A percentile compares a stretch with the other conserved stretches of the same genome.
phyloP scores from a whole-genome alignment of 2,113 vertebrate genomes.

The Odocoileus hemionus region DNA sequence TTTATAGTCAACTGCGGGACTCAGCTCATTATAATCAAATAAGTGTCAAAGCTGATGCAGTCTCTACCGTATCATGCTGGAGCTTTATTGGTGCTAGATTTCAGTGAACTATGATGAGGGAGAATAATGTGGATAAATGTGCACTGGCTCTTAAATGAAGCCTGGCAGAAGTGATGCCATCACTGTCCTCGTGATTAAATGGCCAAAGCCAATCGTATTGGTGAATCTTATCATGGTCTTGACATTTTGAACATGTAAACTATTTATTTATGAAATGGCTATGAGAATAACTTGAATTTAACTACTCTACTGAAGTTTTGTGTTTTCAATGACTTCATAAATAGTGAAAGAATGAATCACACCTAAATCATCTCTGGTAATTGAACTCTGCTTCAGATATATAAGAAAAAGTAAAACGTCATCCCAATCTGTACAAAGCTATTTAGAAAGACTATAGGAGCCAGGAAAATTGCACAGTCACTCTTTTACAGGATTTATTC shows the following conservation, averaged over 20 bases:
- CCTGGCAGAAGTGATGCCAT: neutral
- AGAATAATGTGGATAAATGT: neutral
- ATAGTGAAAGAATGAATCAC: neutral
- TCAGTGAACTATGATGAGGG: accelerated
- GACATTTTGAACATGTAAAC: neutral
- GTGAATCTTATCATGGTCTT: neutral
- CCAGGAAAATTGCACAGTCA: neutral
- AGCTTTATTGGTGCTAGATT: neutral
- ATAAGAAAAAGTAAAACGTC: neutral
- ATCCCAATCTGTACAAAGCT: neutral
- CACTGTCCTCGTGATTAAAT: neutral
- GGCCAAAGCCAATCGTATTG: neutral
- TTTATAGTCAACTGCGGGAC: neutral
- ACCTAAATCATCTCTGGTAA: neutral
- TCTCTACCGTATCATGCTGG: accelerated
- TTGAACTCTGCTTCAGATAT: neutral
- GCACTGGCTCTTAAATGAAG: neutral
- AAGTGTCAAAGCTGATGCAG: accelerated
- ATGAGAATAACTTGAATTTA: neutral
- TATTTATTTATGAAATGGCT: neutral
- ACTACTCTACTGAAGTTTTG: neutral
- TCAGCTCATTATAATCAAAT: neutral
- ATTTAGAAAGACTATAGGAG: neutral
- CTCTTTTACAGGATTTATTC: neutral
- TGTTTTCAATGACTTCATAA: neutral